Evolutionary conservation across 2,113 vertebrate species (phyloP), one percentile per base, ranked within the genome.

Genomic region (Clarias batrachus): DNA sequence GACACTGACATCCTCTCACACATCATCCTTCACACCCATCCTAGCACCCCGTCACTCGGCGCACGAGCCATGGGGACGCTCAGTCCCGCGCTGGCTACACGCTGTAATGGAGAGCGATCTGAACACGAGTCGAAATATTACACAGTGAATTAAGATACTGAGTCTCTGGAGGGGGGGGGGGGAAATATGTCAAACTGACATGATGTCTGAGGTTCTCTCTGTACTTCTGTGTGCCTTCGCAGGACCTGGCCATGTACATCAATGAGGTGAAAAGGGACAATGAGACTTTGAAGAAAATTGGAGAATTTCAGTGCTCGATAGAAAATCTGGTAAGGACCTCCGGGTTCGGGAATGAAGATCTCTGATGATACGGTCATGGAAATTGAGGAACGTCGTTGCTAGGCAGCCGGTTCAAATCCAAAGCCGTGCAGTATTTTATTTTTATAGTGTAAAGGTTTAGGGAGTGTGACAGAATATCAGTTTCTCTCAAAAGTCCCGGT

Each of bases 171-270:
- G 30, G 7, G 48, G 48, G 48, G 48, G 48, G 48, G 7, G 1
- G 2, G 4, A 10, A 4, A 21, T 23, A 23, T 57, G 73, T 27
- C 12, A 19, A 13, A 66, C 37, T 52, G 66, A 65, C 52, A 12
- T 63, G 57, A 80, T 54, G 52, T 68, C 19, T 68, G 16, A 85
- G 33, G 66, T 48, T 17, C 56, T 62, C 81, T 56, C 10, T 86
- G 60, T 84, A 2, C 57, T 3, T 86, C 27, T 60, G 1, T 70
- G 0, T 82, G 70, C 17, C 33, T 77, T 79, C n/a, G n/a, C 77
- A 99, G 98, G 98, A 99, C 92, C 91, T 99, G 94, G 97, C 98
- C 16, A 98, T 99, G 97, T 99, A 99, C 92, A 99, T 99, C 91
- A 99, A 99, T 0, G 98, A 99, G 87, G 97, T 99, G 6, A 99